Evolutionary conservation across 2,797 vertebrate species (phyloP).

Genomic region (Rhyacichthys aspro): DNA sequence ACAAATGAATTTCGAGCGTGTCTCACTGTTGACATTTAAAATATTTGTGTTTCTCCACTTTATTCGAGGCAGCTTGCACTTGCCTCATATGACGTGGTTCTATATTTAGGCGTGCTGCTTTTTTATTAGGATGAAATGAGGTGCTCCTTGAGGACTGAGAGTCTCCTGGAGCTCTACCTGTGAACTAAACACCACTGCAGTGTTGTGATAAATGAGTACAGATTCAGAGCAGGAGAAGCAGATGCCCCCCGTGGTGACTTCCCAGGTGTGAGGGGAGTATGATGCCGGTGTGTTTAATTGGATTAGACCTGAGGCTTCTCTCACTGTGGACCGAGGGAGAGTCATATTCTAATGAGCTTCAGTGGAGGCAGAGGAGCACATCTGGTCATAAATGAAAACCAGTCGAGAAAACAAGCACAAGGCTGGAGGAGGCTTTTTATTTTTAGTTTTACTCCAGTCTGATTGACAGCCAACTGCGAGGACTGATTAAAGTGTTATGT

Average conservation of each 20-base stretch:
- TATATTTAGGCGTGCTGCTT: not conserved
- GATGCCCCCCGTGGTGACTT: conserved; percentile 2
- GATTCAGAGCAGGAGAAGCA: not conserved
- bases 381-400: conserved; percentile 9
- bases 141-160: conserved; percentile 1
- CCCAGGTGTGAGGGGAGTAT: not conserved
- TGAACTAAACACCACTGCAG: not conserved
- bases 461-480: not conserved
- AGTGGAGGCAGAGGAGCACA: not conserved
- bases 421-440: not conserved
- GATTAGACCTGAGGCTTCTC: conserved; percentile 10
- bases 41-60: conserved; percentile 7
- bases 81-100: not conserved
- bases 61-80: not conserved
- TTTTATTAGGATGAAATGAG: not conserved
- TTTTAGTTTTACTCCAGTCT: not conserved
- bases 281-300: conserved; percentile 15
- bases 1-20: not conserved
- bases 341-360: conserved; percentile 18
- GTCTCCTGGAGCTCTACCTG: not conserved
- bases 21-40: conserved; percentile 11
- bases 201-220: conserved; percentile 10
- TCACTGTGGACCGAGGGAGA: conserved; percentile 14
- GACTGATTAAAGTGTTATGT: not conserved
- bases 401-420: not conserved